A percentile compares a stretch with the other conserved stretches of the same genome.
Evolutionary conservation across 2,113 vertebrate species (phyloP).

Genomic region (Spheniscus mendiculus): DNA sequence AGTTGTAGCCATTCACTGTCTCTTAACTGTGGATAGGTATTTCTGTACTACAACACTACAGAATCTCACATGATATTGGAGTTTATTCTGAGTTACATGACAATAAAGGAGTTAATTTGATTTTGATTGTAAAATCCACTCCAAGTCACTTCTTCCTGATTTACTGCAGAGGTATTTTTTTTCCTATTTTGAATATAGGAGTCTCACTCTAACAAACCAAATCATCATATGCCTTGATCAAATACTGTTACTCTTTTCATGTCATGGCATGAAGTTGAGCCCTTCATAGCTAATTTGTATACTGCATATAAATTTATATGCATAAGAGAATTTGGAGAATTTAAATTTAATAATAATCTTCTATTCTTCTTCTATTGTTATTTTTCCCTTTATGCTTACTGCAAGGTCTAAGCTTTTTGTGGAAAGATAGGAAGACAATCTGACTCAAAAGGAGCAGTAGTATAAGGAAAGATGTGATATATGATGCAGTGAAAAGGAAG

Average conservation of each 20-base stretch:
- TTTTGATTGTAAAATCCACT: neutral
- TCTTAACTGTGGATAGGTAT: neutral
- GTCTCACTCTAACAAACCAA: neutral
- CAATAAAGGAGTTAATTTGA: neutral
- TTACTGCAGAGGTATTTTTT: neutral
- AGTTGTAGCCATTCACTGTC: neutral
- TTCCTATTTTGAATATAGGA: neutral
- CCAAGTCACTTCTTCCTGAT: neutral
- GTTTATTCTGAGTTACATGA: neutral
- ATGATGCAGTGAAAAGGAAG: neutral
- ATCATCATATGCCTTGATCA: neutral
- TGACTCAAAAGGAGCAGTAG: neutral
- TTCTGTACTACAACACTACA: neutral
- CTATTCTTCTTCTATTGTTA: neutral
- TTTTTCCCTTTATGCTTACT: neutral
- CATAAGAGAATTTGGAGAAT: neutral
- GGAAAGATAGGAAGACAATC: neutral
- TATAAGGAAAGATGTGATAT: neutral
- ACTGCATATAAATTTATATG: neutral
- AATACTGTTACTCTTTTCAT: neutral
- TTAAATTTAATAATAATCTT: neutral
- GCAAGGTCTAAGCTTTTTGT: neutral
- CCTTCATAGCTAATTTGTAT: neutral
- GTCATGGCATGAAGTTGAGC: neutral
- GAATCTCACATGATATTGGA: neutral